phyloP scores from a whole-genome alignment of 2,113 vertebrate genomes.

The Polypterus bichir region DNA sequence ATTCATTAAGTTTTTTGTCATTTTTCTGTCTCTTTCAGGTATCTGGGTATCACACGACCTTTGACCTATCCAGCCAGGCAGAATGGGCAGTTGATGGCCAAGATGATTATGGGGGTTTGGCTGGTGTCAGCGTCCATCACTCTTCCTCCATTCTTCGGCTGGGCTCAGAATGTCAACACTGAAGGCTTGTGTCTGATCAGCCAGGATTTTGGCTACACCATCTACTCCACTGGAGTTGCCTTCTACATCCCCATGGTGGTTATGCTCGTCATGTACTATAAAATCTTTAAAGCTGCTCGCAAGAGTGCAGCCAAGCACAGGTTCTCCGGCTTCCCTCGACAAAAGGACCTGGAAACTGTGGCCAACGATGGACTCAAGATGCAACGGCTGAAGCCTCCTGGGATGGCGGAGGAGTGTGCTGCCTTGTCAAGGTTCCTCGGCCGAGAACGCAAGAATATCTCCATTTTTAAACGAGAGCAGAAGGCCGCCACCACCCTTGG shows the following conservation, averaged over 20 bases:
- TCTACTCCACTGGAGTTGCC: constrained; percentile 60
- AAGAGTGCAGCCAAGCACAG: constrained; percentile 60
- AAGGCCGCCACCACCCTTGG: constrained; percentile 62
- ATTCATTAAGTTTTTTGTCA: not conserved
- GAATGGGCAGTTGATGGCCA: constrained; percentile 61
- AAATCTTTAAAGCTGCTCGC: constrained; percentile 58
- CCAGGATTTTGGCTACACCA: constrained; percentile 63
- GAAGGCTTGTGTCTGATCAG: constrained; percentile 60
- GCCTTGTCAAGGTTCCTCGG: constrained; percentile 50
- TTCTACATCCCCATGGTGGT: constrained; percentile 68
- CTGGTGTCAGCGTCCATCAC: constrained; percentile 59
- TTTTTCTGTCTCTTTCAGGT: constrained; percentile 32
- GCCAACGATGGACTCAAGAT: constrained; percentile 45
- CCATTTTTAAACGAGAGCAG: constrained; percentile 63
- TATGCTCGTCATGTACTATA: constrained; percentile 68
- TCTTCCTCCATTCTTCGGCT: constrained; percentile 59
- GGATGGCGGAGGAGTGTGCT: constrained; percentile 47
- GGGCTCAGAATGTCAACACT: constrained; percentile 57
- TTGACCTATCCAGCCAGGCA: constrained; percentile 60
- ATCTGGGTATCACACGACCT: constrained; percentile 58
- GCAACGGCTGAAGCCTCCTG: constrained; percentile 52
- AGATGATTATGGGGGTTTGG: constrained; percentile 64
- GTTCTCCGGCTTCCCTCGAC: constrained; percentile 41
- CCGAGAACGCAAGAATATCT: constrained; percentile 55
- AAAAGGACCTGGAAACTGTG: constrained; percentile 37